A percentile compares a stretch with the other conserved stretches of the same genome.
Evolutionary conservation across 2,888 invertebrate genomes (phyloP).

Genomic region (Trisateles emortualis): DNA sequence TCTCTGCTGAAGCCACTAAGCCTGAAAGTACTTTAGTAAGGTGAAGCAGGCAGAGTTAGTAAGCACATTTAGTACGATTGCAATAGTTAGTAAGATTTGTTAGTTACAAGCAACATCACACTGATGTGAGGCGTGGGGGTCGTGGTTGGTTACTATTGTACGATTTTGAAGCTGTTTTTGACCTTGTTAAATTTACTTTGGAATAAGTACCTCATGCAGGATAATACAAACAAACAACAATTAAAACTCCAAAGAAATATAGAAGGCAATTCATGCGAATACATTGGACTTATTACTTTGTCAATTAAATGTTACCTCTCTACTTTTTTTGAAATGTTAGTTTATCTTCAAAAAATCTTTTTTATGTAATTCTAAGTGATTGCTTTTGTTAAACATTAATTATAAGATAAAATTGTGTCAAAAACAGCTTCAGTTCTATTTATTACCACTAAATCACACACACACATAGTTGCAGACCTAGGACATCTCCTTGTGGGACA

Average conservation of each 20-base stretch:
- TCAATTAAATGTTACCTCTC: no score
- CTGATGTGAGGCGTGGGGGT: constrained; percentile 60
- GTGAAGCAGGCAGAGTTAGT: constrained; percentile 66
- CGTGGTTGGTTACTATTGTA: constrained; percentile 47
- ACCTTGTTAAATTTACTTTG: constrained; percentile 16
- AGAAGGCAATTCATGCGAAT: no score
- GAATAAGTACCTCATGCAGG: neutral
- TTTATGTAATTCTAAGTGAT: no score
- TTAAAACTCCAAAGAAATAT: no score
- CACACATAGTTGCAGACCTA: constrained; percentile 55
- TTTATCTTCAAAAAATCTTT: no score
- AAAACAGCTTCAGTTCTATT: constrained; percentile 49
- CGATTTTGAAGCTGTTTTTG: constrained; percentile 56
- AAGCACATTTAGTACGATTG: constrained; percentile 53
- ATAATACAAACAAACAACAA: no score
- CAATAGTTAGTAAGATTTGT: constrained; percentile 52
- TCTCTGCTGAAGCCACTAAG: constrained; percentile 67
- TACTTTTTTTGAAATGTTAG: no score
- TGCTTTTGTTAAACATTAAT: neutral
- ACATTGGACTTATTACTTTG: no score
- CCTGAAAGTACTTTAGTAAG: constrained; percentile 74
- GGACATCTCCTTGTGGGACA: constrained; percentile 59
- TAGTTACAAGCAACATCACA: constrained; percentile 61
- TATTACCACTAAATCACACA: constrained; percentile 45
- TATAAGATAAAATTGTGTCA: constrained; percentile 14